phyloP scores from a whole-genome alignment of 2,888 invertebrate genomes.

The Timandra comae region DNA sequence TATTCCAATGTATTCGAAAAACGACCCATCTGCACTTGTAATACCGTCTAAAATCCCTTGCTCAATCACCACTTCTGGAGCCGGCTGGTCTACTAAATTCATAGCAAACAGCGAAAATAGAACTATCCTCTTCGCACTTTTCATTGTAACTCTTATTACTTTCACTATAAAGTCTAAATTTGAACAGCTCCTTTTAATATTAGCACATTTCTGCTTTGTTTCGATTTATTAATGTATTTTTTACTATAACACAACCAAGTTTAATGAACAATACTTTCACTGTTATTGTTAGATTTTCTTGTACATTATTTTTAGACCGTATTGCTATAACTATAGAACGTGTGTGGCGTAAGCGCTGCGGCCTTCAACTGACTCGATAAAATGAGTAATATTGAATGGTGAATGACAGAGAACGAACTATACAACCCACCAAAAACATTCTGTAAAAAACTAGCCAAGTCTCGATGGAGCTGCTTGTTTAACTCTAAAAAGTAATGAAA shows the following conservation, averaged over 20 bases:
- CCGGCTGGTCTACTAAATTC: conserved; percentile 60
- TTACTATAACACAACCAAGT: not conserved
- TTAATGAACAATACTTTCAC: not conserved
- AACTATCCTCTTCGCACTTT: conserved; percentile 41
- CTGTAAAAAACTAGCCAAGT: too few species aligned
- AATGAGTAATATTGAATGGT: not conserved
- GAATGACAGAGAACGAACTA: conserved; percentile 14
- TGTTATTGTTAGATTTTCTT: not conserved
- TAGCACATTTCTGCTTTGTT: not conserved
- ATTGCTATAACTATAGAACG: conserved; percentile 13
- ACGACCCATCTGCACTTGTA: conserved; percentile 51
- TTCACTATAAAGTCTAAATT: not conserved
- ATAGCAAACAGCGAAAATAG: conserved; percentile 54
- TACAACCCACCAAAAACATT: too few species aligned
- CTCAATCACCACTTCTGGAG: conserved; percentile 53
- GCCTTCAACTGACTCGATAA: conserved; percentile 24
- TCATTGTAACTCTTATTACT: conserved; percentile 32
- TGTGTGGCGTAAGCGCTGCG: conserved; percentile 25
- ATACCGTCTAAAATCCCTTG: conserved; percentile 61
- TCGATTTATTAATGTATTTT: too few species aligned
- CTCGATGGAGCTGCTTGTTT: too few species aligned
- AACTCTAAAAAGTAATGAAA: too few species aligned
- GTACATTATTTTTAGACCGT: not conserved
- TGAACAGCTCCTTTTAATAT: not conserved
- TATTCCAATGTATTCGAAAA: conserved; percentile 61